These are phyloP conservation scores for Telmatherina bonti DNA, from an alignment of 2,797 vertebrate species.

Conservation along the genomic window DNA sequence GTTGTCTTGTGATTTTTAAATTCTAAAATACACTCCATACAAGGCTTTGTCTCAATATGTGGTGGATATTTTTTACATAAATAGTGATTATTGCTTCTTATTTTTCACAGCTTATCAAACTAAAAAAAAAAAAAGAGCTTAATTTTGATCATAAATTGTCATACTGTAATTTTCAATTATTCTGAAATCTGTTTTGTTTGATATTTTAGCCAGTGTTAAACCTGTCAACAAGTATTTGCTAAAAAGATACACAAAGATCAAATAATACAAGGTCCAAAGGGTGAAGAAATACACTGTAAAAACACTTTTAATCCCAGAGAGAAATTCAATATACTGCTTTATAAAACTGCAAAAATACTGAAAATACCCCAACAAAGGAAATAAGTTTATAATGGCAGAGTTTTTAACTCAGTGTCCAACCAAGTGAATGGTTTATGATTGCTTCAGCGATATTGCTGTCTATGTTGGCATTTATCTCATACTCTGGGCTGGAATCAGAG, in stretches of 20 bases:
- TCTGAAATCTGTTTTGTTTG: background rate
- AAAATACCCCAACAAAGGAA: background rate
- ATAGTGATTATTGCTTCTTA: background rate
- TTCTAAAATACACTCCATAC: background rate
- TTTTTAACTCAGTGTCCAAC: background rate
- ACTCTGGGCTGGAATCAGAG: background rate
- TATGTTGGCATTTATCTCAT: constrained; percentile 1
- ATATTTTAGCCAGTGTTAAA: background rate
- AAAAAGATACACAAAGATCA: background rate
- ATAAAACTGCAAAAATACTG: background rate
- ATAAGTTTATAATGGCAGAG: background rate
- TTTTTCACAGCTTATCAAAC: background rate
- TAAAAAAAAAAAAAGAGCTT: background rate
- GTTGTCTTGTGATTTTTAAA: background rate
- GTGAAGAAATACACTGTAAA: background rate
- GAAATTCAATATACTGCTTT: no score
- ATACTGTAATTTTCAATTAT: background rate
- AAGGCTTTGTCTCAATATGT: background rate
- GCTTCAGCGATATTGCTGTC: background rate
- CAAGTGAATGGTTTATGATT: background rate
- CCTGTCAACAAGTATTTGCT: background rate
- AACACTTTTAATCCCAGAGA: no score
- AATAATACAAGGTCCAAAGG: background rate
- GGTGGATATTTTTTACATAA: background rate
- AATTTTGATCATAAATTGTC: background rate